phyloP scores from a whole-genome alignment of 2,797 vertebrate species.

The Lerista edwardsae region DNA sequence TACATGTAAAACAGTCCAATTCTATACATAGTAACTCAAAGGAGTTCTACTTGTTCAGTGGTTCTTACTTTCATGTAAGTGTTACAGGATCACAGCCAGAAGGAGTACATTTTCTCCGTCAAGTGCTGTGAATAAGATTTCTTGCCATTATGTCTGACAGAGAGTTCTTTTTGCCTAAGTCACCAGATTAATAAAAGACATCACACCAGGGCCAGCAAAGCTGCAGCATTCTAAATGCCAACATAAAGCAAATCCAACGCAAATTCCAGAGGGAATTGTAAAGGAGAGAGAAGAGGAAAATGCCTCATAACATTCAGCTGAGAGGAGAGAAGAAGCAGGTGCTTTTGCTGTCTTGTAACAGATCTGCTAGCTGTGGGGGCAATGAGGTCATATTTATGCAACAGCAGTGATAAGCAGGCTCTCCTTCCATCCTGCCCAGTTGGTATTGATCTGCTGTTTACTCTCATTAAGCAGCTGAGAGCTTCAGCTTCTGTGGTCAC shows the following conservation, averaged over 20 bases:
- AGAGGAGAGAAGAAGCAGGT: not conserved
- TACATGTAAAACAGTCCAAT: no score
- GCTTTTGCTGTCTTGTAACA: not conserved
- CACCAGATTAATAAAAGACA: not conserved
- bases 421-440: not conserved
- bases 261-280: not conserved
- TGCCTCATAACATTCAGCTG: not conserved
- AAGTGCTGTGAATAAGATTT: not conserved
- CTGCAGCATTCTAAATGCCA: not conserved
- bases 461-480: conserved; percentile 33
- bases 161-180: not conserved
- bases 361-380: not conserved
- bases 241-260: not conserved
- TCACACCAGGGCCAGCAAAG: not conserved
- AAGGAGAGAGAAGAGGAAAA: not conserved
- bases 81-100: not conserved
- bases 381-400: conserved; percentile 13
- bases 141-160: not conserved
- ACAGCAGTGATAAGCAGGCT: not conserved
- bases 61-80: no score
- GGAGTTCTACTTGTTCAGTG: no score
- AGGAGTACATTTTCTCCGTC: not conserved
- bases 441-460: conserved; percentile 29
- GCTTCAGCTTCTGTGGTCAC: not conserved
- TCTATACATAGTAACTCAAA: no score